phyloP scores from a whole-genome alignment of 2,888 invertebrate genomes.

The Drosophila flavopinicola region DNA sequence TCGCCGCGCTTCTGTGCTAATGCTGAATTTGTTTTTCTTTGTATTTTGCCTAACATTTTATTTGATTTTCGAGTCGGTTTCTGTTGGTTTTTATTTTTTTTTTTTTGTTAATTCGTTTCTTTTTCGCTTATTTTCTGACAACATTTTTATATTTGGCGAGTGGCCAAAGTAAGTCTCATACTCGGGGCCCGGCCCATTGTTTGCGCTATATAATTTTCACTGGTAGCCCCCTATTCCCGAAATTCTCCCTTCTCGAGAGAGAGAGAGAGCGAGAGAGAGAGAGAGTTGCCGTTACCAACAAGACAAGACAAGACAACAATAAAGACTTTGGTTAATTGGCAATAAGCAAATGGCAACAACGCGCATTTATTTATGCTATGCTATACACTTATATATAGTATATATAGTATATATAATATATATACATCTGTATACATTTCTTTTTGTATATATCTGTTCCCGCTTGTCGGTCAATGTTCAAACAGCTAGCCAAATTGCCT shows the following conservation, averaged over 20 bases:
- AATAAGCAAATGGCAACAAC: conserved; percentile 78
- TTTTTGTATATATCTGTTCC: conserved; percentile 8
- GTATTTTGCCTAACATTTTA: conserved; percentile 75
- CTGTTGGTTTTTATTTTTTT: conserved; percentile 23
- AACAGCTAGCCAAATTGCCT: conserved; percentile 58
- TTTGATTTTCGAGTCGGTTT: conserved; percentile 64
- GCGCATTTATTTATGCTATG: conserved; percentile 74
- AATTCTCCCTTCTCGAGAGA: neutral
- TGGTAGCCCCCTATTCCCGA: conserved; percentile 29
- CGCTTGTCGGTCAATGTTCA: conserved; percentile 64
- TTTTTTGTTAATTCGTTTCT: conserved; percentile 19
- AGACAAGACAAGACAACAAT: conserved; percentile 66
- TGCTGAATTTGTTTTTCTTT: conserved; percentile 69
- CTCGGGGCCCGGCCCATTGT: conserved; percentile 60
- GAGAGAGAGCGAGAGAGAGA: neutral
- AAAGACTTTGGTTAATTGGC: conserved; percentile 77
- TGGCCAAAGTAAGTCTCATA: conserved; percentile 71
- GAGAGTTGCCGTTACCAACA: conserved; percentile 25
- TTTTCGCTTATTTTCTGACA: conserved; percentile 44
- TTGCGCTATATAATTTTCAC: conserved; percentile 67
- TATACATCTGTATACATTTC: neutral
- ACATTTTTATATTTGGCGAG: conserved; percentile 67
- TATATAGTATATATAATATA: conserved; percentile 4
- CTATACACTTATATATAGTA: conserved; percentile 12
- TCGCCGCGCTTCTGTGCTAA: conserved; percentile 51